Conservation (phyloP, 2,113 vertebrate species). For the Hiodon tergisus region DNA sequence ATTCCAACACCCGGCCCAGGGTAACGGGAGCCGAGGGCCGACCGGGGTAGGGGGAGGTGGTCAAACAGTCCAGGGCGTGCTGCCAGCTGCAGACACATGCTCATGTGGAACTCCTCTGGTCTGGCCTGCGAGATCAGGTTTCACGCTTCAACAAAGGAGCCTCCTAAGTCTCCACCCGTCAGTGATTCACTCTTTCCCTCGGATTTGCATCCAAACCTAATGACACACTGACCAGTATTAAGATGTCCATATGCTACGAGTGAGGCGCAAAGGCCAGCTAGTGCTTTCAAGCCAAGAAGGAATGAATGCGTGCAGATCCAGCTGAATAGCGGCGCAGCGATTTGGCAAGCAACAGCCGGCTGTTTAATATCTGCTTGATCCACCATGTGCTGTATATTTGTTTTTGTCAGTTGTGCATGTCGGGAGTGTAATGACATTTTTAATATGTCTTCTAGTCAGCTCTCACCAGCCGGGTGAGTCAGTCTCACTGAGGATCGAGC, state of each 20-base stretch:
- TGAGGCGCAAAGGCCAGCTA: background rate
- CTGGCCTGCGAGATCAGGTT: background rate
- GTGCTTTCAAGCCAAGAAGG: background rate
- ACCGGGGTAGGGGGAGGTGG: constrained; percentile 12
- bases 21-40: constrained; percentile 46
- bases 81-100: background rate
- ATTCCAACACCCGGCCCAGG: constrained; percentile 53
- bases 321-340: background rate
- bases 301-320: background rate
- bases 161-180: background rate
- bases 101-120: background rate
- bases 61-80: constrained; percentile 17
- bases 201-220: background rate
- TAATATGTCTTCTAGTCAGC: background rate
- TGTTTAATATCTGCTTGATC: constrained; percentile 5
- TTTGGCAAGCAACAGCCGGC: too few species aligned
- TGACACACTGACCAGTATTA: background rate
- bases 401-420: background rate
- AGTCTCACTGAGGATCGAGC: background rate
- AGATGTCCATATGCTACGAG: background rate
- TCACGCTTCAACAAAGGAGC: background rate
- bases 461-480: background rate
- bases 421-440: background rate
- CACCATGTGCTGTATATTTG: constrained; percentile 16
- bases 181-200: background rate